A percentile compares a stretch with the other conserved stretches of the same genome.
These are phyloP conservation scores for Galleria mellonella DNA, from an alignment of 1,140 invertebrate genomes.

Conservation along the genomic window DNA sequence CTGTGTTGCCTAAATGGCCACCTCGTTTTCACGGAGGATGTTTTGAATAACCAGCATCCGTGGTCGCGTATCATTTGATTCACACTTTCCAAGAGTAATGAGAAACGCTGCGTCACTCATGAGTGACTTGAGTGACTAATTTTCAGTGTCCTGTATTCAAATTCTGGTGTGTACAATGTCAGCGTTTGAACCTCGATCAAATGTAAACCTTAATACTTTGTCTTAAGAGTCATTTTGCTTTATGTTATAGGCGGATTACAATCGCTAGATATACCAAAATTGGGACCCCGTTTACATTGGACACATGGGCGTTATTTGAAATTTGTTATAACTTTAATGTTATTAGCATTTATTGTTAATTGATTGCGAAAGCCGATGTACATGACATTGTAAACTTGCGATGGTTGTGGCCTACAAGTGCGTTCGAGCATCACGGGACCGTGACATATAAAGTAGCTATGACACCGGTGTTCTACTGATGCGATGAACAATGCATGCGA, in stretches of 20 bases:
- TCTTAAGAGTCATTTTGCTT: no score
- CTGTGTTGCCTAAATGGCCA: conserved; percentile 53
- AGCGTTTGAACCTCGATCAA: no score
- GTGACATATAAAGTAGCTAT: conserved; percentile 64
- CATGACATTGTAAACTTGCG: conserved; percentile 68
- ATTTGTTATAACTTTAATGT: conserved; percentile 9
- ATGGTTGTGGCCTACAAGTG: conserved; percentile 65
- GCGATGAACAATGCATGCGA: conserved; percentile 42
- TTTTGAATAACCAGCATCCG: conserved; percentile 28
- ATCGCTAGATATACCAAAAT: no score
- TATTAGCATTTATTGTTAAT: conserved; percentile 50
- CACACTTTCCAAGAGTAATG: no score
- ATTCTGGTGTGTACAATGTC: no score
- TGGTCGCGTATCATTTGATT: no score
- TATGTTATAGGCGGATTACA: no score
- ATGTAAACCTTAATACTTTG: no score
- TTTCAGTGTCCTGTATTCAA: no score
- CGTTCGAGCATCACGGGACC: conserved; percentile 61
- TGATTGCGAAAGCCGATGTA: conserved; percentile 53
- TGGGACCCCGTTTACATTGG: no score
- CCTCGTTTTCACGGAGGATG: conserved; percentile 14
- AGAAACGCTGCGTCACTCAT: no score
- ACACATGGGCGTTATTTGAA: no score
- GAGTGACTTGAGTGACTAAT: conserved; percentile 22
- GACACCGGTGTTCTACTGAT: conserved; percentile 54